These are phyloP conservation scores for Aplochiton taeniatus DNA, from an alignment of 2,797 vertebrate genomes.

Conservation along the genomic window DNA sequence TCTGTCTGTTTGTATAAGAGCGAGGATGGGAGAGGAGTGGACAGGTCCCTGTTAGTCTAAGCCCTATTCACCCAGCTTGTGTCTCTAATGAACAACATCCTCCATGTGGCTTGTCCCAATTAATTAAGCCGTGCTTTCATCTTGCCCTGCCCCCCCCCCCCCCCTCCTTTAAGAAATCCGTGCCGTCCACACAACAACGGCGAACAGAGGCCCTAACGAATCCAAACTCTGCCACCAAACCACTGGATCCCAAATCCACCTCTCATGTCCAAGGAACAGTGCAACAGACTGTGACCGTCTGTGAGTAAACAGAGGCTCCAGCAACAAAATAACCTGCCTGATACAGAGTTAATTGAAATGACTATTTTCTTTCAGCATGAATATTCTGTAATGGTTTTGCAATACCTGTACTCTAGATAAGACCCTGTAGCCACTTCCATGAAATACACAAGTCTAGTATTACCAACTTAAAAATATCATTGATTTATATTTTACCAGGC, in stretches of 20 bases:
- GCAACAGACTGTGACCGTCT: no score
- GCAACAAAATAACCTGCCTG: conserved; percentile 52
- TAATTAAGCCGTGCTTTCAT: conserved; percentile 79
- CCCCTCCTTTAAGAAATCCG: conserved; percentile 55
- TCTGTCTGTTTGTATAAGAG: conserved; percentile 52
- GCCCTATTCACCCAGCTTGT: conserved; percentile 74
- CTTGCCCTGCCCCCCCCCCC: conserved; percentile 30
- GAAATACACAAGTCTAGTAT: conserved; percentile 2
- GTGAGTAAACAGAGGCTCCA: conserved; percentile 42
- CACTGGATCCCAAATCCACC: conserved; percentile 56
- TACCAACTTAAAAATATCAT: no score
- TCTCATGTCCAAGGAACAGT: conserved; percentile 28
- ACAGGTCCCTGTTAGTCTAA: conserved; percentile 69
- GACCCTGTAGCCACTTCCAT: conserved; percentile 25
- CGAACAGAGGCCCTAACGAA: conserved; percentile 65
- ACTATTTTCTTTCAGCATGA: no score
- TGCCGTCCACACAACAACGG: conserved; percentile 64
- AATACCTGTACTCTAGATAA: not conserved
- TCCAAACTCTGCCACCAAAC: conserved; percentile 59
- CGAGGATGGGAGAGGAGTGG: conserved; percentile 29
- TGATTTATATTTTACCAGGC: not conserved
- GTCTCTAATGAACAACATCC: conserved; percentile 82
- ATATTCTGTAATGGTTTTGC: no score
- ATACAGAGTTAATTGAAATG: not conserved
- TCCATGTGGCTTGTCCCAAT: conserved; percentile 72